Base-by-base conservation (phyloP, 2,888 invertebrate species). In the Strigamia transsilvanica region DNA sequence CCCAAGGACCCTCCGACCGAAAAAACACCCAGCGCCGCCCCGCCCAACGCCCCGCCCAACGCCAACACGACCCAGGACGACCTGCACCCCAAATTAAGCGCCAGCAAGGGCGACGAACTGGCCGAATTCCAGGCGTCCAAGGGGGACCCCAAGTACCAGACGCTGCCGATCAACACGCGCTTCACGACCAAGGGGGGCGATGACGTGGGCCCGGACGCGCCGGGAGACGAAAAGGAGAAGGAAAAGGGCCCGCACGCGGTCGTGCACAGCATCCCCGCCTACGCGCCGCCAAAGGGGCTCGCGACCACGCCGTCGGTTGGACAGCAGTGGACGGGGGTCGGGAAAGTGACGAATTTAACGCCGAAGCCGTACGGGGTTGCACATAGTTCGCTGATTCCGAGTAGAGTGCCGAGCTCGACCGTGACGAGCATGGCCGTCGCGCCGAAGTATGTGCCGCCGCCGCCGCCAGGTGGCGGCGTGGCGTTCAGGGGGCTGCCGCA, bases 61-160 rank as follows among this genome's bases (percentile, higher is more conserved):
- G 81, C 82, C 10, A 84, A 84, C 15, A 82, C 84, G 9, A 79
- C 84, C 56, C 84, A 82, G 13, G 85, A 85, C 78, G 85, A 85
- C 73, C 82, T 85, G 34, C 82, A 84, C 41, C 83, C 85, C 21
- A 85, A 84, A 56, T 77, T 85, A 21, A 83, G 81, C 34, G 82
- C 73, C 38, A 46, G 61, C 9, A 61, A 46, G 13, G 73, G 32
- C 41, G 84, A 84, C 13, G 61, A 66, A 12, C 73, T 86, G 38
- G 85, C 85, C 80, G 85, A 87, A 85, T 94, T 94, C 87, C 91
- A 92, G 83, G 92, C 94, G 34, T 94, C 93, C 86, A 95, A 95
- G 88, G 93, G 93, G 82, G 95, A 96, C 88, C 95, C 93, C 66
- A 97, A 95, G 89, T 96, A 94, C 90, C 96, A 96, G 90, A 95